Evolutionary conservation across 2,113 vertebrate species (phyloP).

Genomic region (Hippocampus zosterae): DNA sequence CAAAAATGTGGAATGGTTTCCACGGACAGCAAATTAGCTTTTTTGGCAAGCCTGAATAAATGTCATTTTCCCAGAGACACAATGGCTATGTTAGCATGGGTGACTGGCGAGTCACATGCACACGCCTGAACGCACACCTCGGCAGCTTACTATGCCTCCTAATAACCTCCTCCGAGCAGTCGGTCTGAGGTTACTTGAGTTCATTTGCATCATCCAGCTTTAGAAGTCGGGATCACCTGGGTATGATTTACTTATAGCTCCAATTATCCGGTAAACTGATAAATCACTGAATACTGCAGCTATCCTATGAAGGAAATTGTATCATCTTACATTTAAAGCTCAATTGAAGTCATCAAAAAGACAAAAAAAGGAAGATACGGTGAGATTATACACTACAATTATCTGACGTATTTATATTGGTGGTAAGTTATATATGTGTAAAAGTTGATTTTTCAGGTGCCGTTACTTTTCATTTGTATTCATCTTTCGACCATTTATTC

Average conservation of each 20-base stretch:
- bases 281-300: not conserved
- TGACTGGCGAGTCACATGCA: slow-evolving; percentile 26
- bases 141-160: slow-evolving; percentile 20
- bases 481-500: not conserved
- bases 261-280: not conserved
- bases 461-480: not conserved
- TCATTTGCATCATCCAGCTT: slow-evolving; percentile 32
- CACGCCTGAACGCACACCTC: slow-evolving; percentile 7
- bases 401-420: too few relatives aligned
- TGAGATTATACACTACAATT: not conserved
- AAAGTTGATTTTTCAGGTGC: too few relatives aligned
- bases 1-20: not conserved
- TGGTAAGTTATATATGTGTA: too few relatives aligned
- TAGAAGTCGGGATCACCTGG: slow-evolving; percentile 3
- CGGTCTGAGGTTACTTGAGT: slow-evolving; percentile 52
- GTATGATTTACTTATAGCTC: not conserved
- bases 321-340: not conserved
- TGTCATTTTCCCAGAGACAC: slow-evolving; percentile 17
- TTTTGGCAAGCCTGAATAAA: slow-evolving; percentile 20
- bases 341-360: not conserved
- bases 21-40: not conserved
- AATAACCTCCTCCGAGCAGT: slow-evolving; percentile 53
- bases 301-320: not conserved
- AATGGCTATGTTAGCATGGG: slow-evolving; percentile 10
- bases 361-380: too few relatives aligned